A percentile compares a stretch with the other conserved stretches of the same genome.
phyloP scores from a whole-genome alignment of 2,113 vertebrate species.

The Struthio camelus region DNA sequence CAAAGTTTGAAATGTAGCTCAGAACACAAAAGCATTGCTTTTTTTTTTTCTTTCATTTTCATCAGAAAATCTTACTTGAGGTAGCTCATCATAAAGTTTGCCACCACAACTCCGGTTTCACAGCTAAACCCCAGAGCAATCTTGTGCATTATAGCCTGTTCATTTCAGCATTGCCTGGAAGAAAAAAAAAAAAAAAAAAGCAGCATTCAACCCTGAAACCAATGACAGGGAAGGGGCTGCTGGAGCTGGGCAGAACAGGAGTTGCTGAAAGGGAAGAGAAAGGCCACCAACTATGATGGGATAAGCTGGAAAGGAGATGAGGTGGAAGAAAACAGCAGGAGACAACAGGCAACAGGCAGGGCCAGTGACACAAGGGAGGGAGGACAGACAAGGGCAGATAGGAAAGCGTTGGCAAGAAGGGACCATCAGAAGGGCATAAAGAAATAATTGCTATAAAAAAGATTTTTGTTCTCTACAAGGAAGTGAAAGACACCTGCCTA shows the following conservation, averaged over 20 bases:
- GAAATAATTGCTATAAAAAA: neutral
- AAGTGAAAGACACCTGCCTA: neutral
- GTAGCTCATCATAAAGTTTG: neutral
- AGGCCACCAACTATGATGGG: fast-evolving
- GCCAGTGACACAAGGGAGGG: neutral
- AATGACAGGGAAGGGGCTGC: neutral
- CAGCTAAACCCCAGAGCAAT: neutral
- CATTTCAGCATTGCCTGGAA: neutral
- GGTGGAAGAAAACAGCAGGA: neutral
- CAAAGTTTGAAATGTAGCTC: neutral
- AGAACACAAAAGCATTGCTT: neutral
- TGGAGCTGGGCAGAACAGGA: neutral
- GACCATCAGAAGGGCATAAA: neutral
- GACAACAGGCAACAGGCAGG: neutral
- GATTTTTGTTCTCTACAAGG: neutral
- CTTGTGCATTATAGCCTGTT: neutral
- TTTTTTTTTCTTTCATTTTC: neutral
- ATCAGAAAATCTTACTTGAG: neutral
- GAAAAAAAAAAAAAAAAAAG: neutral
- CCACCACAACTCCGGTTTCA: neutral
- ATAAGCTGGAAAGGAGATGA: neutral
- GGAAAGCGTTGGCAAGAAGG: neutral
- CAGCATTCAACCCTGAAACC: neutral
- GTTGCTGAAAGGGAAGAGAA: neutral
- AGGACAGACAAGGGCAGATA: neutral